Conservation (phyloP, 2,888 invertebrate genomes). For the Tetragonisca angustula region DNA sequence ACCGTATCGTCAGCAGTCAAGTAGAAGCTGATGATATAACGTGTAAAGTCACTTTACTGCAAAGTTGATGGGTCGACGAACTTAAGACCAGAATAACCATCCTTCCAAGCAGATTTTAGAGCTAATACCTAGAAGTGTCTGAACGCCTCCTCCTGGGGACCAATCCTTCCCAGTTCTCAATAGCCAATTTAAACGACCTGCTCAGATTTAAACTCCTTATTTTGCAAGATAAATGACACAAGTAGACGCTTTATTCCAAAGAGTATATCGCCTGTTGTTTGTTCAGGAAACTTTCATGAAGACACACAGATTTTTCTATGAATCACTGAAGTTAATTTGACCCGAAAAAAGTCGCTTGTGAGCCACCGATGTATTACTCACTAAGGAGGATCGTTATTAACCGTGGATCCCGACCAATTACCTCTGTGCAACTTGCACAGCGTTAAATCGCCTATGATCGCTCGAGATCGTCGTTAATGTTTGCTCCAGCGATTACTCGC, state of each 20-base stretch:
- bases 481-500: constrained; percentile 7
- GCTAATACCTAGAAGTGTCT: background rate
- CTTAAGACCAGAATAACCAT: background rate
- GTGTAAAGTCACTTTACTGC: background rate
- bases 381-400: constrained; percentile 1
- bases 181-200: background rate
- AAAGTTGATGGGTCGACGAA: constrained; percentile 12
- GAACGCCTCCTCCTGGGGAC: background rate
- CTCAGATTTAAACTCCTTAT: background rate
- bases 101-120: background rate
- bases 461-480: constrained; percentile 5
- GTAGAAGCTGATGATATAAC: constrained; percentile 4
- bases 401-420: constrained; percentile 5
- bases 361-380: background rate
- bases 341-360: background rate
- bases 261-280: background rate
- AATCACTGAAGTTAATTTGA: too few relatives aligned
- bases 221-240: background rate
- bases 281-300: background rate
- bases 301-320: too few relatives aligned
- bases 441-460: constrained; percentile 17
- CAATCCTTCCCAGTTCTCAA: background rate
- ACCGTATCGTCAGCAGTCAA: background rate
- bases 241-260: background rate
- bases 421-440: background rate